phyloP scores from a whole-genome alignment of 2,797 vertebrate species.

The Rachycentron canadum region DNA sequence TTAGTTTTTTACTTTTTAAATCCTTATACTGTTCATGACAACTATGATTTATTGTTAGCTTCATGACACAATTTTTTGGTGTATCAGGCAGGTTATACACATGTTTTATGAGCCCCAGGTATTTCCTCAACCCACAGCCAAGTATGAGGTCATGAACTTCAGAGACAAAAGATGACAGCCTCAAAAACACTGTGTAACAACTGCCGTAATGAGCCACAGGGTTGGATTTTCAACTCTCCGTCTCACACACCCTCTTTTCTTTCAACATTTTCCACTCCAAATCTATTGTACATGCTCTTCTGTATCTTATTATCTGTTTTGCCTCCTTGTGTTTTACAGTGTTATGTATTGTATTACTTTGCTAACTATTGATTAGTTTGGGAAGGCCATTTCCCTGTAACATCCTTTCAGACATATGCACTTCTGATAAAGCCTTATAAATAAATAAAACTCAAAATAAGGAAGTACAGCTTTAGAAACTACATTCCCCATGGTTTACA shows the following conservation, averaged over 20 bases:
- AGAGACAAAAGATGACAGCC: not conserved
- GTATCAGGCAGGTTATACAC: not conserved
- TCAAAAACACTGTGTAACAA: not conserved
- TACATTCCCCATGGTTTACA: slow-evolving; percentile 27
- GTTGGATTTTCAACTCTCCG: slow-evolving; percentile 9
- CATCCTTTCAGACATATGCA: not conserved
- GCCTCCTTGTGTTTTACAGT: not conserved
- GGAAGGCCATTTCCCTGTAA: not conserved
- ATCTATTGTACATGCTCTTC: not conserved
- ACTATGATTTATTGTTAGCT: not conserved
- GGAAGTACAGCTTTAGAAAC: slow-evolving; percentile 15
- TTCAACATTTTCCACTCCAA: not conserved
- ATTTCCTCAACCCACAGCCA: not conserved
- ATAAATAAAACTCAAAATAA: slow-evolving; percentile 28
- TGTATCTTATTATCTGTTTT: not conserved
- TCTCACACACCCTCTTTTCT: slow-evolving; percentile 2
- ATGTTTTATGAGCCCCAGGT: too few relatives aligned
- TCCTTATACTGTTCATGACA: not conserved
- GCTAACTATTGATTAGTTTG: not conserved
- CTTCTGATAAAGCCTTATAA: slow-evolving; percentile 8
- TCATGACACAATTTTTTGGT: not conserved
- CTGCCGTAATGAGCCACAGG: not conserved
- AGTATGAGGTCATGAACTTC: not conserved
- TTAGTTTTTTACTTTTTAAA: too few relatives aligned
- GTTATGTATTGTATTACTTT: not conserved